A percentile compares a stretch with the other conserved stretches of the same genome.
Evolutionary conservation across 92 coral and sea anemone genomes (phyloP).

Genomic region (Diadumene lineata): DNA sequence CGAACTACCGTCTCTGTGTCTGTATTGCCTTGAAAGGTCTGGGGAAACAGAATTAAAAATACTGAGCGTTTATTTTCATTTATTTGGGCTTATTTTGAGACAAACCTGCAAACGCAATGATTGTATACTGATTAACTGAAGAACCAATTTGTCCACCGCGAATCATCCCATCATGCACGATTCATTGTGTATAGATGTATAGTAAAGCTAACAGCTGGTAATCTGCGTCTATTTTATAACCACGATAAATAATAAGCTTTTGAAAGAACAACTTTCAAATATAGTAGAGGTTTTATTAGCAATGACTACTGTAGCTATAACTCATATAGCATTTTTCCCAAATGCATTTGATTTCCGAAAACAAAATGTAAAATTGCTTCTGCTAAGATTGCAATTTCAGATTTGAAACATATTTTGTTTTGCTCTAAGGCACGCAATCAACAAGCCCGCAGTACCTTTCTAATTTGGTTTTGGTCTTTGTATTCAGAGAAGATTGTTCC

Average conservation of each 20-base stretch:
- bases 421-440: neutral
- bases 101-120: no score
- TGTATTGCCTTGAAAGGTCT: conserved; percentile 8
- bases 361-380: no score
- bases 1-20: neutral
- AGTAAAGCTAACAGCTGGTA: no score
- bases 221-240: no score
- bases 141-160: neutral
- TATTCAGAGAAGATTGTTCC: neutral
- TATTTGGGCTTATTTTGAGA: neutral
- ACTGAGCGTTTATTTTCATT: neutral
- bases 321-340: no score
- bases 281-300: no score
- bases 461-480: conserved; percentile 6
- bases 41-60: neutral
- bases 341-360: no score
- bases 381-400: neutral
- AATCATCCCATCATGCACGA: neutral
- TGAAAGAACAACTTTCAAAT: no score
- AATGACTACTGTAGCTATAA: no score
- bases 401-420: no score
- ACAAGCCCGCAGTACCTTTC: conserved; percentile 6
- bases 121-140: neutral
- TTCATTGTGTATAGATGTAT: neutral
- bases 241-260: no score